These are phyloP conservation scores for Azemiops feae DNA, from an alignment of 2,113 vertebrate species.

Conservation along the genomic window DNA sequence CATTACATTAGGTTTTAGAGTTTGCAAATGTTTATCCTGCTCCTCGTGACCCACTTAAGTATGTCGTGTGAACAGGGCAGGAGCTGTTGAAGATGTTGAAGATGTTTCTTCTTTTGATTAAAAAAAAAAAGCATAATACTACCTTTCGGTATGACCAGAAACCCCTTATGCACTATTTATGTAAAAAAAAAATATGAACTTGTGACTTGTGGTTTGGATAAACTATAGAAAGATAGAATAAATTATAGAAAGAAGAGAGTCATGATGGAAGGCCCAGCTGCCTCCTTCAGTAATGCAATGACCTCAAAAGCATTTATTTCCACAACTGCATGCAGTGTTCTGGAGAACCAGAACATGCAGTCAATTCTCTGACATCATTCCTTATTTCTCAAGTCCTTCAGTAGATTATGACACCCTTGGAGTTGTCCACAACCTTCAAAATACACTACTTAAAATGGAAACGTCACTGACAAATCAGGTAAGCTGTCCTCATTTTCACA, in stretches of 20 bases:
- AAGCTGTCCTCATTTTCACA: rapidly evolving
- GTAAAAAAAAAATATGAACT: too few relatives aligned
- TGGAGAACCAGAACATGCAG: not conserved
- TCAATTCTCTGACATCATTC: not conserved
- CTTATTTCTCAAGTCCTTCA: not conserved
- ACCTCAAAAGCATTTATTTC: not conserved
- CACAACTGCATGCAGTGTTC: not conserved
- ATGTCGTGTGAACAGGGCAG: not conserved
- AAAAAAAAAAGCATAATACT: too few relatives aligned
- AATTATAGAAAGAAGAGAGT: too few relatives aligned
- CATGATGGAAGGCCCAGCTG: not conserved
- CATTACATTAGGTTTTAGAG: not conserved
- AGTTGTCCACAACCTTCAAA: not conserved
- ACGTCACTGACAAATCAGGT: not conserved
- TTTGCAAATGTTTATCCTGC: not conserved
- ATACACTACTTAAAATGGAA: not conserved
- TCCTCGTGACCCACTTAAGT: too few relatives aligned
- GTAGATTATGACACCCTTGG: not conserved
- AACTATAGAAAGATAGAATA: too few relatives aligned
- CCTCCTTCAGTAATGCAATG: not conserved
- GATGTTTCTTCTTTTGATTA: not conserved
- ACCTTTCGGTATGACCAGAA: too few relatives aligned
- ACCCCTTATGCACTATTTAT: too few relatives aligned
- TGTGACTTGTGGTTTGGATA: too few relatives aligned
- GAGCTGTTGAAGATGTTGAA: not conserved